A percentile compares a stretch with the other conserved stretches of the same genome.
Evolutionary conservation across 2,888 invertebrate species (phyloP).

Genomic region (Troglohyphantes excavatus): DNA sequence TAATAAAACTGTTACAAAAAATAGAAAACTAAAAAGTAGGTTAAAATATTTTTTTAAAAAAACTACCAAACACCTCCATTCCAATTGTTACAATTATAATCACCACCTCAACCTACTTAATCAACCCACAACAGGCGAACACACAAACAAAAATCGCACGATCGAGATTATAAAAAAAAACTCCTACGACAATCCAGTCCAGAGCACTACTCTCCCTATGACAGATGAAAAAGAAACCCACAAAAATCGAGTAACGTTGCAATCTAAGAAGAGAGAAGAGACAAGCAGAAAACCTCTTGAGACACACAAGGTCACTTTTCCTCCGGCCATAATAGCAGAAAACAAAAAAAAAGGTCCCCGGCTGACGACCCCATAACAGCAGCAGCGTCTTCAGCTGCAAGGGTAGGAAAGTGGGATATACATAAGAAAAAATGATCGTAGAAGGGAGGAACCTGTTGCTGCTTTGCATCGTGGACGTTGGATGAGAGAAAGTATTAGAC

Average conservation of each 20-base stretch:
- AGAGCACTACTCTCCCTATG: background rate
- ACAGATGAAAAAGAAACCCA: background rate
- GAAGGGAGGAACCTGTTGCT: slow-evolving; percentile 37
- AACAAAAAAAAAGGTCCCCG: slow-evolving; percentile 20
- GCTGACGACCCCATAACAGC: slow-evolving; percentile 65
- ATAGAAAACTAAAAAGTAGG: too few relatives aligned
- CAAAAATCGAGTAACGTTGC: background rate
- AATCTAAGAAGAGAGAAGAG: background rate
- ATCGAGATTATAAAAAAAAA: too few relatives aligned
- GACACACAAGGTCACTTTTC: slow-evolving; percentile 67
- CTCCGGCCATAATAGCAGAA: slow-evolving; percentile 27
- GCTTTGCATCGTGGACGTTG: slow-evolving; percentile 17
- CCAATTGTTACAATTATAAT: background rate
- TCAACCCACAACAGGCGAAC: background rate
- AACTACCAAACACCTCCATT: too few relatives aligned
- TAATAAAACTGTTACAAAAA: too few relatives aligned
- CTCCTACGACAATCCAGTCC: background rate
- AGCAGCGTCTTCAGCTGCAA: slow-evolving; percentile 14
- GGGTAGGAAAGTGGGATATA: background rate
- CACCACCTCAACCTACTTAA: background rate
- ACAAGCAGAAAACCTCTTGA: background rate
- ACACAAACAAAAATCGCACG: too few relatives aligned
- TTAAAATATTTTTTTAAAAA: too few relatives aligned
- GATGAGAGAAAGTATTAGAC: slow-evolving; percentile 36
- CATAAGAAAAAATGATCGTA: background rate